Base-by-base conservation (phyloP, 2,888 invertebrate genomes). In the Drosophila sordidula region DNA sequence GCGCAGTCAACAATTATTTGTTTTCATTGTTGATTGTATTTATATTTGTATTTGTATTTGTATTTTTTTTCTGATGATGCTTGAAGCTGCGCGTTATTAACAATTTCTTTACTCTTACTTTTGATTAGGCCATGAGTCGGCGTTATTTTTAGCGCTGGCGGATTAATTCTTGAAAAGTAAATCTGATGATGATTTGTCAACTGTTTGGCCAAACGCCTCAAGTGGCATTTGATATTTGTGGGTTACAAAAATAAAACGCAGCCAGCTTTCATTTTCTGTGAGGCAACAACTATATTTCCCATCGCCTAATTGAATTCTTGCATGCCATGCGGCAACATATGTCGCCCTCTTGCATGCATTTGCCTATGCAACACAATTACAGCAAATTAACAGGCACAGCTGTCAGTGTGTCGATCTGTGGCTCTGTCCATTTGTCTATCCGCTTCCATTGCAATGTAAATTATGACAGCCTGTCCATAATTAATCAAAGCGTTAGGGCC, bases 151-250 rank as follows among this genome's bases (percentile, higher is more conserved):
- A 45, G 44, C 14, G 14, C 67, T 47, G 22, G 49, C 78, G 80
- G 89, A 78, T 85, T 85, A 85, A 86, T 84, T 88, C 89, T 88
- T 81, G 68, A 86, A 83, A 88, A 83, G 83, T 88, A 88, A 86
- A 83, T 86, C 89, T 75, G 71, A 47, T 78, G 77, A 80, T 84
- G 84, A 81, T 89, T 89, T 83, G 89, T 85, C 89, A 87, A 80
- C 80, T 70, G 46, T 46, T 38, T 56, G 18, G 46, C 47, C 41
- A 22, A n/a, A 18, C 38, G 22, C 38, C 47, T 72, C 57, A 46
- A 79, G 77, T 69, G 65, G 16, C 44, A 46, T 49, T 52, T 56
- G 44, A 42, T 34, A 29, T 54, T 64, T 62, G 41, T 88, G 70
- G 89, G 84, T 85, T 89, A 89, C 16, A 69, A 70, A 57, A 88